Base-by-base conservation (phyloP, 2,888 invertebrate genomes). In the Temnothorax unifasciatus region DNA sequence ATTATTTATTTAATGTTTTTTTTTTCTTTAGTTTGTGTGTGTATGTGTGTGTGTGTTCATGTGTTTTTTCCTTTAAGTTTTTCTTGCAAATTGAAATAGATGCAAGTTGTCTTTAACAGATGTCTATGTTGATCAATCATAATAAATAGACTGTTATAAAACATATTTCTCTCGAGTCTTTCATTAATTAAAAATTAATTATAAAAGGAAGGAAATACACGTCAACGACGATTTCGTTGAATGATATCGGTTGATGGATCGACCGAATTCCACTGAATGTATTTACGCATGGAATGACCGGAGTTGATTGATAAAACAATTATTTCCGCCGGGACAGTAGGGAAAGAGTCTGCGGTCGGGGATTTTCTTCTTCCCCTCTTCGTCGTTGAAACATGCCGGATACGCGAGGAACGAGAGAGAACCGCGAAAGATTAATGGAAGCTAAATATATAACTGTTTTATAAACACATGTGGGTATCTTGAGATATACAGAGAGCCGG, bases 391-490 rank as follows among this genome's bases (percentile, higher is more conserved):
- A 81, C 11, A 59, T 21, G 25, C 11, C 47, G n/a, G 47, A 21
- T 21, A 34, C n/a, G 25, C 21, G 29, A 41, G 4, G 50, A 34
- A 15, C 1, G 47, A 38, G 50, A 18, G 59, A 71, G 71, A 79
- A 50, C 15, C 21, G 3, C 34, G 21, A 18, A 29, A 68, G 85
- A 84, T 85, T 76, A 85, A 84, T 81, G 52, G 44, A 85, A 75
- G 92, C 93, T 94, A 94, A 94, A 94, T 93, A 93, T 94, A 94
- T 90, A 81, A 88, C 86, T 92, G 91, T 93, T 93, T 94, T 91
- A 93, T 93, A 93, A 93, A 93, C 90, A 92, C 88, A 87, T 87
- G 91, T 89, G 89, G 85, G 89, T 82, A 87, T 89, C 88, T 85
- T 89, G 71, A 21, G 89, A 83, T 86, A 88, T 88, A 90, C 87